phyloP scores from a whole-genome alignment of 2,113 vertebrate species.

The Stigmatopora nigra region DNA sequence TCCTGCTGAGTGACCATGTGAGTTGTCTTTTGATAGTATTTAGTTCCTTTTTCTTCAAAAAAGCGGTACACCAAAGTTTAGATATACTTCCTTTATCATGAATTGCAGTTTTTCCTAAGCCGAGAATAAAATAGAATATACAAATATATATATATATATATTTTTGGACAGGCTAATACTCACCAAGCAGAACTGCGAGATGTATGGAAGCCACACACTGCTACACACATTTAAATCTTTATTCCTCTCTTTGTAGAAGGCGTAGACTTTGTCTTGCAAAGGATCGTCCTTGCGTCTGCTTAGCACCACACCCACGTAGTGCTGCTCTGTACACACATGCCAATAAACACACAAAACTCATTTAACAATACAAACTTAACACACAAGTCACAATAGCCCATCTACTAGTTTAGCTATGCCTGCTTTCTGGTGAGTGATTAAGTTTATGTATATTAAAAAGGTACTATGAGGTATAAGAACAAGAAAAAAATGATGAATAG shows the following conservation, averaged over 20 bases:
- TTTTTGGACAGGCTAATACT: neutral
- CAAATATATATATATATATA: no score
- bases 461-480: no score
- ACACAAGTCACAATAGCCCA: neutral
- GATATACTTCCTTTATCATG: no score
- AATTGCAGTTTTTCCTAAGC: no score
- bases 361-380: neutral
- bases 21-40: no score
- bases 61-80: no score
- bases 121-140: no score
- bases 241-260: constrained; percentile 59
- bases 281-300: neutral
- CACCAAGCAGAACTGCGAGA: constrained; percentile 67
- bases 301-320: constrained; percentile 52
- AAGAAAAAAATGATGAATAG: no score
- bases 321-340: constrained; percentile 45
- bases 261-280: constrained; percentile 51
- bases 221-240: neutral
- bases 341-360: neutral
- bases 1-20: no score
- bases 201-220: constrained; percentile 51
- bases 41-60: no score
- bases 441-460: no score
- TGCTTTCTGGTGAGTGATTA: neutral
- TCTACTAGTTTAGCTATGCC: neutral